phyloP scores from a whole-genome alignment of 2,797 vertebrate species.

The Odontamblyopus rebecca region DNA sequence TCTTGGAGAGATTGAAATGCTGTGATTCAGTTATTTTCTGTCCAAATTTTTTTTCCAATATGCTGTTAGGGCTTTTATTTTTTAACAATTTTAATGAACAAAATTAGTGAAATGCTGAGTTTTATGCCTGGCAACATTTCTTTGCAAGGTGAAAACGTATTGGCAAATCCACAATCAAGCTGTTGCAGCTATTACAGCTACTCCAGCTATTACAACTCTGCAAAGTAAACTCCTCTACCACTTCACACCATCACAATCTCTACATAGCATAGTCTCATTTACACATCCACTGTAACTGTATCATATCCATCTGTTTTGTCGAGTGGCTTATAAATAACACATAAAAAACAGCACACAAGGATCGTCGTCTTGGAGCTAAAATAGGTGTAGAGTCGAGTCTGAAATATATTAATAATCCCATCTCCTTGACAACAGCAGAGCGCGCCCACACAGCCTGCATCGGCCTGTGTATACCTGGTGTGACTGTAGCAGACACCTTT shows the following conservation, averaged over 20 bases:
- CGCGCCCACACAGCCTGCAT: constrained; percentile 67
- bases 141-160: not conserved
- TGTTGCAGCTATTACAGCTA: not conserved
- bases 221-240: not conserved
- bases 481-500: constrained; percentile 49
- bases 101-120: not conserved
- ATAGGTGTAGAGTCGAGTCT: constrained; percentile 58
- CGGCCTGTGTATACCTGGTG: constrained; percentile 51
- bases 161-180: not conserved
- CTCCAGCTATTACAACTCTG: not conserved
- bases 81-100: too few species aligned
- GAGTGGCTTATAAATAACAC: constrained; percentile 52
- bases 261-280: not conserved
- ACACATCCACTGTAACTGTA: not conserved
- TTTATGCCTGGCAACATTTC: not conserved
- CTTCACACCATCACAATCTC: not conserved
- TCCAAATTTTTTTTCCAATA: too few species aligned
- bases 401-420: constrained; percentile 72
- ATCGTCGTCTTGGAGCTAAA: constrained; percentile 60
- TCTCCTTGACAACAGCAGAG: constrained; percentile 75
- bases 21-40: not conserved
- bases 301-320: constrained; percentile 11
- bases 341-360: constrained; percentile 55
- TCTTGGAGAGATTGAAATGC: not conserved
- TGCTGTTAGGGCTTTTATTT: too few species aligned